Conservation (phyloP, 2,797 vertebrate genomes). For the Chloroceryle inda region DNA sequence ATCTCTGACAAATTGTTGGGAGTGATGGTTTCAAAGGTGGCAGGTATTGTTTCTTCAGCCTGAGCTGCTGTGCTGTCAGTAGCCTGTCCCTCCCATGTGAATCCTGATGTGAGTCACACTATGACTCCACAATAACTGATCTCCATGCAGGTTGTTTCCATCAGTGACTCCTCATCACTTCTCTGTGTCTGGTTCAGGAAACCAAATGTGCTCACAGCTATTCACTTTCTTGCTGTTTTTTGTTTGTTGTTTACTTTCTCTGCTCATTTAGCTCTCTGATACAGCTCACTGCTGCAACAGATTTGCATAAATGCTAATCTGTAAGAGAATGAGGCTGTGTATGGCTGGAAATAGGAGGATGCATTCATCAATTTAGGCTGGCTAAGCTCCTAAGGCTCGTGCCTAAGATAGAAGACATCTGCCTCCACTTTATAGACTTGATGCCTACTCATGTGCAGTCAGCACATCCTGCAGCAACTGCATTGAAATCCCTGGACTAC, state of each 20-base stretch:
- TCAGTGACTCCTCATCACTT: neutral
- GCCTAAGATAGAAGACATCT: neutral
- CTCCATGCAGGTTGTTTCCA: neutral
- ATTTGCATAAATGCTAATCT: neutral
- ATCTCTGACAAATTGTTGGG: neutral
- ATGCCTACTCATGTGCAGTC: neutral
- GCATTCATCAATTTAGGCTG: neutral
- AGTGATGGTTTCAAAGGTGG: neutral
- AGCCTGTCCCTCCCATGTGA: neutral
- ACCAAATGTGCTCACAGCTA: neutral
- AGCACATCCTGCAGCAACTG: neutral
- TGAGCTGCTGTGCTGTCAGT: neutral
- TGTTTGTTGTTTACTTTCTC: neutral
- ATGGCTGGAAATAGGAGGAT: neutral
- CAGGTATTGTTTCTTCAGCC: neutral
- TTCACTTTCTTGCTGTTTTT: neutral
- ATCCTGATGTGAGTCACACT: neutral
- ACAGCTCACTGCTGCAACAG: neutral
- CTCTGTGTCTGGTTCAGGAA: neutral
- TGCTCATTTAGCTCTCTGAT: neutral
- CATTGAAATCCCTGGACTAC: neutral
- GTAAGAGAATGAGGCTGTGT: neutral
- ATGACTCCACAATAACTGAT: neutral
- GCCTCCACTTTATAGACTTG: neutral
- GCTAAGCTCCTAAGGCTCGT: neutral